Percentiles rank a stretch among this genome's conserved stretches.
phyloP scores from a whole-genome alignment of 2,113 vertebrate genomes.

The Anolis sagrei region DNA sequence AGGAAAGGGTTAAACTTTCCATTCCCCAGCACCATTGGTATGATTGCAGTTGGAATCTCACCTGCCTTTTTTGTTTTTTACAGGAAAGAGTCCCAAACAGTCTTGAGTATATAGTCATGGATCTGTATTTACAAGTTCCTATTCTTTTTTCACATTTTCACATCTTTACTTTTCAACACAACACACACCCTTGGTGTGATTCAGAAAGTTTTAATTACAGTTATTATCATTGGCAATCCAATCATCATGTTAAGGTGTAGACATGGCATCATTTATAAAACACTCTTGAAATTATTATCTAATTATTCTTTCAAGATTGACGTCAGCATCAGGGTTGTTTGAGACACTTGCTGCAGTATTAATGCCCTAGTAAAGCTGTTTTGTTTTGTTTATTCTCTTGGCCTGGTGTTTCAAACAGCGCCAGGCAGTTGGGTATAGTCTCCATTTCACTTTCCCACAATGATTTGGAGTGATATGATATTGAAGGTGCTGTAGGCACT shows the following conservation, averaged over 20 bases:
- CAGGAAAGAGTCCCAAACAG: too few species aligned
- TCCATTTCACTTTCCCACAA: not conserved
- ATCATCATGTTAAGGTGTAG: conserved; percentile 15
- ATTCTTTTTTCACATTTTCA: not conserved
- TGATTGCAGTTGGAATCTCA: too few species aligned
- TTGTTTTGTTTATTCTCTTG: not conserved
- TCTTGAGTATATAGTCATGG: too few species aligned
- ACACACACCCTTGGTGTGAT: not conserved
- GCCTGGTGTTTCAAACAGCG: not conserved
- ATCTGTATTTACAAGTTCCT: not conserved
- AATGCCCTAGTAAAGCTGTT: too few species aligned
- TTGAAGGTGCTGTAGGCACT: not conserved
- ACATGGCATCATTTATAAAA: conserved; percentile 26
- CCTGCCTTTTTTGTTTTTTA: too few species aligned
- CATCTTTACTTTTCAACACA: conserved; percentile 26
- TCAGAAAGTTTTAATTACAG: conserved; percentile 6
- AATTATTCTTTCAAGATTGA: not conserved
- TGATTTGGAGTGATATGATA: not conserved
- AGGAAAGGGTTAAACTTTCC: too few species aligned
- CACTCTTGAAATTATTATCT: not conserved
- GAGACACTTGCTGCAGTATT: too few species aligned
- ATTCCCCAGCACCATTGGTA: too few species aligned
- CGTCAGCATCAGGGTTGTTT: not conserved
- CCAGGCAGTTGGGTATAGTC: not conserved
- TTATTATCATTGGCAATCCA: conserved; percentile 23